phyloP scores from a whole-genome alignment of 2,888 invertebrate species.

The Megastigmus dorsalis region DNA sequence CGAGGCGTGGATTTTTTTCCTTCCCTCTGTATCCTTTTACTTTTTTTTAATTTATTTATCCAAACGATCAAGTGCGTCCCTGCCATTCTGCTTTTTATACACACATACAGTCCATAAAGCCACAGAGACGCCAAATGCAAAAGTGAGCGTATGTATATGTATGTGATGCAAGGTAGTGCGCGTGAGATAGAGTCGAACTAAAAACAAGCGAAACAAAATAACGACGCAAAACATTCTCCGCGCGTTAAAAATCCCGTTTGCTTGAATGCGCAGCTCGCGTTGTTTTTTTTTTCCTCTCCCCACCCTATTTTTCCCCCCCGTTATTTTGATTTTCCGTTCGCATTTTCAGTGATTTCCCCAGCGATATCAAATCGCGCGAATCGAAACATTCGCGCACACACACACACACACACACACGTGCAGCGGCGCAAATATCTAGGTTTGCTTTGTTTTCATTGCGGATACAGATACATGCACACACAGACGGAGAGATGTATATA shows the following conservation, averaged over 20 bases:
- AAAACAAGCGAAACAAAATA: slow-evolving; percentile 36
- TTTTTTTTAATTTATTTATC: slow-evolving; percentile 41
- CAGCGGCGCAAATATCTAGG: not conserved
- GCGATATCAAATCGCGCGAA: slow-evolving; percentile 53
- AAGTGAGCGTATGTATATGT: too few species aligned
- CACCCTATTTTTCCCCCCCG: not conserved
- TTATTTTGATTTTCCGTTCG: slow-evolving; percentile 52
- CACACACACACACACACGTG: not conserved
- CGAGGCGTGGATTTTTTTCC: not conserved
- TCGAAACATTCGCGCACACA: slow-evolving; percentile 45
- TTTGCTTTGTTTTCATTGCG: slow-evolving; percentile 3
- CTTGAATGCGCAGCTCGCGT: slow-evolving; percentile 24
- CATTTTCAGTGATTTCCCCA: slow-evolving; percentile 54
- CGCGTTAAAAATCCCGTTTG: slow-evolving; percentile 49
- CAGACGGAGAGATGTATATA: too few species aligned
- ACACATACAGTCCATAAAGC: not conserved
- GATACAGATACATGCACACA: too few species aligned
- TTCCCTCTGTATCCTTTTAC: not conserved
- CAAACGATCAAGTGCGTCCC: not conserved
- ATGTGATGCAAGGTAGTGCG: not conserved
- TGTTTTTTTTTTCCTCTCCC: slow-evolving; percentile 20
- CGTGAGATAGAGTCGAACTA: not conserved
- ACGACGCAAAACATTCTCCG: slow-evolving; percentile 35
- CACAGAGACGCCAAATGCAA: too few species aligned
- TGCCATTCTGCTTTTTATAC: slow-evolving; percentile 1